phyloP scores from a whole-genome alignment of 2,797 vertebrate species.

The Ctenochaetus hawaiiensis region DNA sequence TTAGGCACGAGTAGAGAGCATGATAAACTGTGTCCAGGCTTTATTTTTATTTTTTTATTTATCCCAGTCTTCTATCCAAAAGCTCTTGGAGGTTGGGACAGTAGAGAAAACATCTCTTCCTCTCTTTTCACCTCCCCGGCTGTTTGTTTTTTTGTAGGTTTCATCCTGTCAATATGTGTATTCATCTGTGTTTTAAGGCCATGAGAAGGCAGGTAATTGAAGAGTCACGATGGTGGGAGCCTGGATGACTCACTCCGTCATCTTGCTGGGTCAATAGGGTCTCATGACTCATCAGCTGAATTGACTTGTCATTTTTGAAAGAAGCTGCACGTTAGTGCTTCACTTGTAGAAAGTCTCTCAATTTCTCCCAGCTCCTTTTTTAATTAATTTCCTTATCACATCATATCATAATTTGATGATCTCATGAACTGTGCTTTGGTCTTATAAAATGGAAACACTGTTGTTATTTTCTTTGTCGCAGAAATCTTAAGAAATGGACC shows the following conservation, averaged over 20 bases:
- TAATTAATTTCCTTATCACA: background rate
- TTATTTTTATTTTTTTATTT: slow-evolving; percentile 10
- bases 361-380: background rate
- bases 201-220: slow-evolving; percentile 56
- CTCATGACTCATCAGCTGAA: slow-evolving; percentile 55
- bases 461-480: slow-evolving; percentile 50
- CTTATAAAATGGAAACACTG: slow-evolving; percentile 12
- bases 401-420: background rate
- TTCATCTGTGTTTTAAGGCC: slow-evolving; percentile 38
- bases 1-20: slow-evolving; percentile 38
- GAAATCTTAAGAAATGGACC: slow-evolving; percentile 79
- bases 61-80: slow-evolving; percentile 22
- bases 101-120: background rate
- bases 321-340: slow-evolving; percentile 21
- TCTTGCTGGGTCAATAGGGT: slow-evolving; percentile 49
- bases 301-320: slow-evolving; percentile 31
- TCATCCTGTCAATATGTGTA: slow-evolving; percentile 6
- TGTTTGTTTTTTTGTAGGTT: slow-evolving; percentile 15
- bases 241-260: slow-evolving; percentile 51
- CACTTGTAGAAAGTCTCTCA: background rate
- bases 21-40: slow-evolving; percentile 41
- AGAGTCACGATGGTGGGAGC: slow-evolving; percentile 34
- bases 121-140: slow-evolving; percentile 5
- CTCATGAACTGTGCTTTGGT: background rate
- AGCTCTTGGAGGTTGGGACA: slow-evolving; percentile 16